Conservation (phyloP, 2,888 invertebrate genomes). For the Entomobrya proxima region DNA sequence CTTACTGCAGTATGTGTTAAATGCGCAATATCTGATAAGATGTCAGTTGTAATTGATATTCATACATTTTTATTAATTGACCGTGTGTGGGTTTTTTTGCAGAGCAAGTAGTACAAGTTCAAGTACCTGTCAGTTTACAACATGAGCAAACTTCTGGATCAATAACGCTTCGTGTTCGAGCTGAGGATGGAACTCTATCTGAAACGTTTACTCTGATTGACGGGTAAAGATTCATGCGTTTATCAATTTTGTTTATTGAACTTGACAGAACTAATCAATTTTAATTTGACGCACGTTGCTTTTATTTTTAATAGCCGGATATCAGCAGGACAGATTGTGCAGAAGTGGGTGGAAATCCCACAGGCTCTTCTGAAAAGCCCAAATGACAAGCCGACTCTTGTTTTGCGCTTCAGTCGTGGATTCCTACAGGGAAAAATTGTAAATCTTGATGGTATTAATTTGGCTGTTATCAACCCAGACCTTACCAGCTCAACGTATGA, state of each 20-base stretch:
- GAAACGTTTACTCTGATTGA: constrained; percentile 60
- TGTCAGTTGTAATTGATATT: background rate
- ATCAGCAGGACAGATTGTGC: constrained; percentile 63
- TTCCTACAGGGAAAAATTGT: constrained; percentile 71
- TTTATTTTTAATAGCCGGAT: constrained; percentile 70
- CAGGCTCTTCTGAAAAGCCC: constrained; percentile 62
- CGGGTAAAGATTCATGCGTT: constrained; percentile 44
- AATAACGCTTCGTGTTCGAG: constrained; percentile 63
- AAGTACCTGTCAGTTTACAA: constrained; percentile 51
- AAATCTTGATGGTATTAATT: constrained; percentile 60
- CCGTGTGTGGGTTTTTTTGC: constrained; percentile 23
- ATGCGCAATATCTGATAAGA: background rate
- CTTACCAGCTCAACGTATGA: constrained; percentile 68
- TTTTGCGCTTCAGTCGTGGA: constrained; percentile 70
- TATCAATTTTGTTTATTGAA: too few species aligned
- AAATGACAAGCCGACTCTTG: constrained; percentile 52
- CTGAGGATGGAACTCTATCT: constrained; percentile 63
- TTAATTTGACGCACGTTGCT: too few species aligned
- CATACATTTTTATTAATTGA: background rate
- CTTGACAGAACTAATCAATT: too few species aligned
- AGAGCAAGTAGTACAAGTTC: constrained; percentile 72
- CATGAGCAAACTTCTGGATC: constrained; percentile 69
- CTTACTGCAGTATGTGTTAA: constrained; percentile 71
- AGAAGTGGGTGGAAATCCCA: constrained; percentile 71
- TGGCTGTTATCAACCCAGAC: constrained; percentile 68